Percentiles rank a stretch among this genome's conserved stretches.
phyloP scores from a whole-genome alignment of 2,888 invertebrate species.

The Camptogramma bilineatum region DNA sequence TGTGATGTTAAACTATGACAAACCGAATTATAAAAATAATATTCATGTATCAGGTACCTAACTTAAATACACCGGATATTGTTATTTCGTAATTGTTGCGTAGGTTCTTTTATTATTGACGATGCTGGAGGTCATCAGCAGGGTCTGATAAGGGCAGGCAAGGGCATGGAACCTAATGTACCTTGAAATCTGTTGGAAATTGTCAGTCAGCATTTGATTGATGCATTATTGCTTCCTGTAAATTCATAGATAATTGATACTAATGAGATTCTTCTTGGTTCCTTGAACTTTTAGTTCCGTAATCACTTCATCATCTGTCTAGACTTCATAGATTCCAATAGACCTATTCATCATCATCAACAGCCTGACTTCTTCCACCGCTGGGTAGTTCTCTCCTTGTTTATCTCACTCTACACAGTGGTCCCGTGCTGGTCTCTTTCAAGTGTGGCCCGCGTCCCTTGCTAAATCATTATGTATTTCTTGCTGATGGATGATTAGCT shows the following conservation, averaged over 20 bases:
- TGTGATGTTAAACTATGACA: too few species aligned
- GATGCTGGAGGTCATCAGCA: background rate
- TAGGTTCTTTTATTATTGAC: background rate
- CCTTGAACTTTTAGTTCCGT: background rate
- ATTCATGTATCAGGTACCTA: too few species aligned
- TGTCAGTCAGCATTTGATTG: background rate
- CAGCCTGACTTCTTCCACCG: too few species aligned
- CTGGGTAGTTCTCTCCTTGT: too few species aligned
- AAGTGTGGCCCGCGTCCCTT: too few species aligned
- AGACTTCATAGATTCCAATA: too few species aligned
- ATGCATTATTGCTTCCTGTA: constrained; percentile 1
- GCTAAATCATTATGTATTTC: too few species aligned
- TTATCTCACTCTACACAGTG: too few species aligned
- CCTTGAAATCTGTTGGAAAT: background rate
- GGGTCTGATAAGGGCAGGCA: constrained; percentile 5
- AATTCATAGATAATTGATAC: background rate
- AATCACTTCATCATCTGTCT: background rate
- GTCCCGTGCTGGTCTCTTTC: too few species aligned
- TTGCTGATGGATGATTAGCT: too few species aligned
- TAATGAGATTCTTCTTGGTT: background rate
- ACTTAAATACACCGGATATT: background rate
- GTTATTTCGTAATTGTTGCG: background rate
- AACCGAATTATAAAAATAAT: too few species aligned
- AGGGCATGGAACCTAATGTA: background rate
- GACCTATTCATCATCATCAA: too few species aligned